phyloP scores from a whole-genome alignment of 2,797 vertebrate genomes.

The Euthynnus affinis region DNA sequence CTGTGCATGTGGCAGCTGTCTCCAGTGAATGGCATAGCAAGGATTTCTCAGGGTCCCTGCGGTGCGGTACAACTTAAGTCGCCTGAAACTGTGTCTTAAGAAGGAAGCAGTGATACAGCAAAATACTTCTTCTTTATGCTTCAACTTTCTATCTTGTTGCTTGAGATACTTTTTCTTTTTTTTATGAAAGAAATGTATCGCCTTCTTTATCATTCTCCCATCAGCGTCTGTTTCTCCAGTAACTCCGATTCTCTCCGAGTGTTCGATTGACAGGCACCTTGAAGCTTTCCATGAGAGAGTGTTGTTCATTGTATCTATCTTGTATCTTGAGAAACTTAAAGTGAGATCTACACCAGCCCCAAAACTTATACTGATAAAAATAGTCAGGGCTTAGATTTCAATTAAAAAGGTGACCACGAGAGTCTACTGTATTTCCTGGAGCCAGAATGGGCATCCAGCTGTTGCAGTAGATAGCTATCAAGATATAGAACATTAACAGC shows the following conservation, averaged over 20 bases:
- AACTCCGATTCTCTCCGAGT: not conserved
- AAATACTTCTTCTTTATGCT: conserved; percentile 27
- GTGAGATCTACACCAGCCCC: not conserved
- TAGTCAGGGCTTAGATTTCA: conserved; percentile 55
- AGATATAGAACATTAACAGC: conserved; percentile 74
- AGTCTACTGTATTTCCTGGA: conserved; percentile 67
- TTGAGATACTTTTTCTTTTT: not conserved
- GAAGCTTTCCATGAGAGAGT: not conserved
- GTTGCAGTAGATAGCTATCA: conserved; percentile 69
- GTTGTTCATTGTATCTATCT: not conserved
- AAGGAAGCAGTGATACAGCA: conserved; percentile 19
- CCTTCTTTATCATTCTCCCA: not conserved
- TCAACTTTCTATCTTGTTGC: not conserved
- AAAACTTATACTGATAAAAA: conserved; percentile 57
- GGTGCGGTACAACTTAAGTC: conserved; percentile 42
- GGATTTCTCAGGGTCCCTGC: conserved; percentile 66
- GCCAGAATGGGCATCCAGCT: conserved; percentile 75
- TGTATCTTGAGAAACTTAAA: conserved; percentile 13
- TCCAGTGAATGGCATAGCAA: conserved; percentile 77
- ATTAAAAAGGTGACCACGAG: conserved; percentile 62
- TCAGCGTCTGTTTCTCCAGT: not conserved
- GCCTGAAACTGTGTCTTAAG: conserved; percentile 41
- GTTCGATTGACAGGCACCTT: not conserved
- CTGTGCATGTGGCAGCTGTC: conserved; percentile 74
- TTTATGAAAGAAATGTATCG: not conserved